phyloP scores from a whole-genome alignment of 2,888 invertebrate genomes.

The Pristionchus fissidentatus region DNA sequence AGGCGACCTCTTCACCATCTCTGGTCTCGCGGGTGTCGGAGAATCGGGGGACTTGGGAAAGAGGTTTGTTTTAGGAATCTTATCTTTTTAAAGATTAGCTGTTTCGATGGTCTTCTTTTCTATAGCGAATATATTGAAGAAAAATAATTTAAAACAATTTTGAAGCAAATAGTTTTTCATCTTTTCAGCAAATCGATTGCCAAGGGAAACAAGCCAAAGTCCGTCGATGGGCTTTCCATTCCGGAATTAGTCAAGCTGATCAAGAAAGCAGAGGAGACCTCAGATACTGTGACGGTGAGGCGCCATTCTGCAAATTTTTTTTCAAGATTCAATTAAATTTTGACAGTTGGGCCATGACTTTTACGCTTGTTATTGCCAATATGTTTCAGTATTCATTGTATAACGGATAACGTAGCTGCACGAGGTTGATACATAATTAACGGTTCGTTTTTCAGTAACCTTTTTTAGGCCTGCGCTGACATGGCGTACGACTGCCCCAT shows the following conservation, averaged over 20 bases:
- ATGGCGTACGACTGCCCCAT: slow-evolving; percentile 48
- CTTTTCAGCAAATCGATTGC: neutral
- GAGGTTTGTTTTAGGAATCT: neutral
- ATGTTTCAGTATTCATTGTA: neutral
- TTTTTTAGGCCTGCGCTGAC: slow-evolving; percentile 39
- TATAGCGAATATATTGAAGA: no score
- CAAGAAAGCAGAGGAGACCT: slow-evolving; percentile 36
- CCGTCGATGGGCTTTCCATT: slow-evolving; percentile 32
- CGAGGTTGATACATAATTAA: neutral
- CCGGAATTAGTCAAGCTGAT: slow-evolving; percentile 45
- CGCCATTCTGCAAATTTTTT: neutral
- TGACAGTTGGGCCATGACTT: neutral
- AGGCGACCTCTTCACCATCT: slow-evolving; percentile 39
- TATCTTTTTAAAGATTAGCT: neutral
- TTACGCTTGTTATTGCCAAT: neutral
- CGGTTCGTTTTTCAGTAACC: neutral
- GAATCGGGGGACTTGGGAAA: slow-evolving; percentile 11
- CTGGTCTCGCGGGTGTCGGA: slow-evolving; percentile 33
- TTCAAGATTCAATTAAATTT: neutral
- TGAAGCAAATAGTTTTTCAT: neutral
- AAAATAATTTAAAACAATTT: neutral
- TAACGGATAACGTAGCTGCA: neutral
- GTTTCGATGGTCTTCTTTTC: no score
- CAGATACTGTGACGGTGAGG: neutral
- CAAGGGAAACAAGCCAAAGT: neutral